phyloP scores from a whole-genome alignment of 2,888 invertebrate genomes.

The Athrips mouffetella region DNA sequence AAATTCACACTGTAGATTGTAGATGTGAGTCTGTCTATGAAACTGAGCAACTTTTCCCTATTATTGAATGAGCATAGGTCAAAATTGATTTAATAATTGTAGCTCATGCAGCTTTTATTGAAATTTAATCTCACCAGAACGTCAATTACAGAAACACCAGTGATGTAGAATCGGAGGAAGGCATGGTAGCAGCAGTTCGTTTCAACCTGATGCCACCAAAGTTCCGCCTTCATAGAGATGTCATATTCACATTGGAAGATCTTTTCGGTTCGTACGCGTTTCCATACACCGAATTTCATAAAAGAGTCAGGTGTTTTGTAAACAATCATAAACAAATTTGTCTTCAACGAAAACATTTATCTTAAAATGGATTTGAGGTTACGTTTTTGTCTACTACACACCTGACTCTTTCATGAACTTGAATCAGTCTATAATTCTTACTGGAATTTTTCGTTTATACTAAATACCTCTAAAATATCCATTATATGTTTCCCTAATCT shows the following conservation, averaged over 20 bases:
- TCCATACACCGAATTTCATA: not conserved
- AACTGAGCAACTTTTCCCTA: too few relatives aligned
- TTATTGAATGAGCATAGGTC: not conserved
- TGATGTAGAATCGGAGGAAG: slow-evolving; percentile 31
- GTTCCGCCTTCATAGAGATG: slow-evolving; percentile 61
- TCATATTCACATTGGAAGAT: slow-evolving; percentile 70
- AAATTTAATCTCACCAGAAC: slow-evolving; percentile 37
- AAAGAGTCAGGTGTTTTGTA: too few relatives aligned
- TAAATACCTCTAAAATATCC: too few relatives aligned
- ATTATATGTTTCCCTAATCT: too few relatives aligned
- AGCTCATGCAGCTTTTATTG: slow-evolving; percentile 15
- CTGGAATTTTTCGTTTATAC: not conserved
- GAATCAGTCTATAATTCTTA: not conserved
- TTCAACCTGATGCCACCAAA: slow-evolving; percentile 70
- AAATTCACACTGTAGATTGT: too few relatives aligned
- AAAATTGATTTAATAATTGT: slow-evolving; percentile 3
- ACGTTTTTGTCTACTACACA: too few relatives aligned
- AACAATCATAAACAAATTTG: not conserved
- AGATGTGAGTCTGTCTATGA: too few relatives aligned
- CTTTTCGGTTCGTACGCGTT: slow-evolving; percentile 52
- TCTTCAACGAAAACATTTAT: too few relatives aligned
- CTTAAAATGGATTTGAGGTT: too few relatives aligned
- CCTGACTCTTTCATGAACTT: too few relatives aligned
- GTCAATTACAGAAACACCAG: slow-evolving; percentile 53
- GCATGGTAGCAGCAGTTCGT: slow-evolving; percentile 43